Percentiles rank a stretch among this genome's conserved stretches.
phyloP scores from a whole-genome alignment of 2,797 vertebrate genomes.

The Thamnophis elegans region DNA sequence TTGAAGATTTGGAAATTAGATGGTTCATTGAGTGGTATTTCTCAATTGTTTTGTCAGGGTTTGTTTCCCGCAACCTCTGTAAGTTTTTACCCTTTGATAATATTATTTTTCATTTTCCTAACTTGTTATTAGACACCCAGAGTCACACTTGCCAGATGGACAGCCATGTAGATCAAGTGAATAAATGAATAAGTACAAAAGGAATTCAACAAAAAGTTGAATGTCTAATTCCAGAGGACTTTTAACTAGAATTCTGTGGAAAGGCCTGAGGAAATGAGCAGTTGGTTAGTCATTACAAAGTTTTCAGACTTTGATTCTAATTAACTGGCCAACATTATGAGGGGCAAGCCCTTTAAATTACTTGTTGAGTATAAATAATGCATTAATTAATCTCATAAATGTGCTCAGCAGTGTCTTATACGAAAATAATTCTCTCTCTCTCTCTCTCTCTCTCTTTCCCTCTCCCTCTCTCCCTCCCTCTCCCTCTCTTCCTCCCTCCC shows the following conservation, averaged over 20 bases:
- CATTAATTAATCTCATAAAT: slow-evolving; percentile 39
- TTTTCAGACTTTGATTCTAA: slow-evolving; percentile 24
- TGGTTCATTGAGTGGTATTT: not conserved
- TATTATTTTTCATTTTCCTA: not conserved
- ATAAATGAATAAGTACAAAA: not conserved
- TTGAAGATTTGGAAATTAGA: not conserved
- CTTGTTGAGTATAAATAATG: slow-evolving; percentile 59
- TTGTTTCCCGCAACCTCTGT: not conserved
- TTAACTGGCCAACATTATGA: not conserved
- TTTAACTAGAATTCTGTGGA: not conserved
- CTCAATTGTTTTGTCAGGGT: not conserved
- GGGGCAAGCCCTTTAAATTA: slow-evolving; percentile 52
- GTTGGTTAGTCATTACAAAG: not conserved
- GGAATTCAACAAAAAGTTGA: not conserved
- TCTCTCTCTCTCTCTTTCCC: not conserved
- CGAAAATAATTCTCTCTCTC: slow-evolving; percentile 43
- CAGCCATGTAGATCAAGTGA: not conserved
- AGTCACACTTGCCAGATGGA: not conserved
- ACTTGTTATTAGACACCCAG: not conserved
- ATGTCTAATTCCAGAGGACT: not conserved
- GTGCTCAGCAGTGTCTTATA: slow-evolving; percentile 41
- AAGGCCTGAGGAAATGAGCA: not conserved
- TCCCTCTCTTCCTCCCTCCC: not conserved
- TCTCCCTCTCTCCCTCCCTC: not conserved
- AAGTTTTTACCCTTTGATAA: not conserved